Conservation (phyloP, 2,113 vertebrate genomes). For the Benitochromis conjunctus region DNA sequence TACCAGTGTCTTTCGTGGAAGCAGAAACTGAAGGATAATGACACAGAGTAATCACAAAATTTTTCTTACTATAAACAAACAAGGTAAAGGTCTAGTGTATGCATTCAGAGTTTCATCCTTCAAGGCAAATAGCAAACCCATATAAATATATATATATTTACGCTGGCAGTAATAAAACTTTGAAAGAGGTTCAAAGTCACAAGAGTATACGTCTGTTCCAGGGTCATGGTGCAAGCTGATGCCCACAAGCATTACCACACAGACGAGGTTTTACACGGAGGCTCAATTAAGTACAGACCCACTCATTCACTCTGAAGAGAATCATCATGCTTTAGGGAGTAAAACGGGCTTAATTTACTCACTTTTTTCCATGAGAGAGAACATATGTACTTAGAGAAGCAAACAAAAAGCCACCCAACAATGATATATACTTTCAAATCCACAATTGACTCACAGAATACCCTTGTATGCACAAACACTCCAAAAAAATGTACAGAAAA, state of each 20-base stretch:
- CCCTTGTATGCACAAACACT: background rate
- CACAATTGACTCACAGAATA: background rate
- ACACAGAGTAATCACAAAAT: background rate
- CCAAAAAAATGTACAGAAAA: background rate
- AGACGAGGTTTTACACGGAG: constrained; percentile 37
- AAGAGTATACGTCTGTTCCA: constrained; percentile 15
- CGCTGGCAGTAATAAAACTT: constrained; percentile 18
- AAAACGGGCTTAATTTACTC: constrained; percentile 27
- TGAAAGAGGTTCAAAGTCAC: constrained; percentile 53
- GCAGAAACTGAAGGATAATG: background rate
- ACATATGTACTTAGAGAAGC: background rate
- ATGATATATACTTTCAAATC: background rate
- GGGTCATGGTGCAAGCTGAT: constrained; percentile 38
- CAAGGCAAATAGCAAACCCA: background rate
- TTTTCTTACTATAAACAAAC: background rate
- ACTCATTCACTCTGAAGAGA: constrained; percentile 31
- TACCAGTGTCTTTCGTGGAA: background rate
- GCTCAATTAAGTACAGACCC: constrained; percentile 45
- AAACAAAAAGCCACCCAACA: background rate
- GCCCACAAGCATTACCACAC: constrained; percentile 23
- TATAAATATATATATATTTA: background rate
- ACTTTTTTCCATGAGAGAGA: constrained; percentile 3
- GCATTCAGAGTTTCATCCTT: background rate
- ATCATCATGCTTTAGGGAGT: constrained; percentile 36
- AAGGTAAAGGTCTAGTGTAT: background rate